phyloP scores from a whole-genome alignment of 2,113 vertebrate species.

The Tupaia chinensis region DNA sequence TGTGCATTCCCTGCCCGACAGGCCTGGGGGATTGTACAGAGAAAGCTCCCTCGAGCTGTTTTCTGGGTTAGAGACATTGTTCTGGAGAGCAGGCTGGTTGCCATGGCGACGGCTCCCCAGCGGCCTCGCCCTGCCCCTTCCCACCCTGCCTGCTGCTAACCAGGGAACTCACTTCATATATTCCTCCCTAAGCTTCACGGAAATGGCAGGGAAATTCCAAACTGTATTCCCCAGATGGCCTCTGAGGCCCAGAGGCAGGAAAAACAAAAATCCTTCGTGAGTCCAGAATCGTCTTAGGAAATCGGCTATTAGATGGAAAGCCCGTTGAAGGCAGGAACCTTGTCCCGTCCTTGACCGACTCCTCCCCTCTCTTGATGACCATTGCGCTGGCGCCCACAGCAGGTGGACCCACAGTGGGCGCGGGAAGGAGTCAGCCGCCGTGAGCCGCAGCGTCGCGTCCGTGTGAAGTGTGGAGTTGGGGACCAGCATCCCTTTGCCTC shows the following conservation, averaged over 20 bases:
- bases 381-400: background rate
- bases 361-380: background rate
- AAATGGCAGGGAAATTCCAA: constrained; percentile 30
- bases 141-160: background rate
- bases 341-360: background rate
- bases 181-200: background rate
- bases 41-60: constrained; percentile 53
- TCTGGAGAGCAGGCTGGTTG: constrained; percentile 75
- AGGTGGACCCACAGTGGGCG: background rate
- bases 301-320: constrained; percentile 67
- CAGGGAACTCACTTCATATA: background rate
- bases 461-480: background rate
- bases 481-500: background rate
- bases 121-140: constrained; percentile 48
- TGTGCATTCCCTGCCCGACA: background rate
- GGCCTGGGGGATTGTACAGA: background rate
- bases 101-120: constrained; percentile 72
- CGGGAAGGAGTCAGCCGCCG: no score
- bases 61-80: constrained; percentile 62
- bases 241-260: background rate
- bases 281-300: background rate
- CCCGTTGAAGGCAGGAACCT: constrained; percentile 75
- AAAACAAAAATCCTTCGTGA: background rate
- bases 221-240: constrained; percentile 26
- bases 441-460: no score